phyloP scores from a whole-genome alignment of 2,888 invertebrate species.

The Hemicrepidius hirtus region DNA sequence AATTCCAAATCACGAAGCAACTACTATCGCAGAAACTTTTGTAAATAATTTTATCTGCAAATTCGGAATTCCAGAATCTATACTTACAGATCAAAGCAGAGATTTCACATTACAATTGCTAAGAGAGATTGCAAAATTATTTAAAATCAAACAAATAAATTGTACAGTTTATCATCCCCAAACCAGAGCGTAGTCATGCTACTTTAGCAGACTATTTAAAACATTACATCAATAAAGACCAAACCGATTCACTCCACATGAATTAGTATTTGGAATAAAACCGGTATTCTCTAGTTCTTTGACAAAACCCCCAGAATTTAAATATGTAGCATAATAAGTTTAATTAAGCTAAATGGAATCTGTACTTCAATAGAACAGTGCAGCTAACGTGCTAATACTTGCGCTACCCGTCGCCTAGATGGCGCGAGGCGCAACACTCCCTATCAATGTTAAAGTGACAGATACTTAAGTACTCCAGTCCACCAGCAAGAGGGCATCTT shows the following conservation, averaged over 20 bases:
- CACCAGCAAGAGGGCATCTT: too few relatives aligned
- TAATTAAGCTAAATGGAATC: too few relatives aligned
- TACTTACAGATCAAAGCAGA: constrained; percentile 54
- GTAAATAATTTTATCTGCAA: constrained; percentile 52
- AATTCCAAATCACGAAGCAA: constrained; percentile 62
- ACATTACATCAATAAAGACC: constrained; percentile 59
- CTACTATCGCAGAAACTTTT: constrained; percentile 42
- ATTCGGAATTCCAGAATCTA: constrained; percentile 51
- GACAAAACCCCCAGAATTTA: constrained; percentile 55
- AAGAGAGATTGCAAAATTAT: constrained; percentile 60
- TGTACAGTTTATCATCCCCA: constrained; percentile 63
- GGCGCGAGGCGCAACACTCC: too few relatives aligned
- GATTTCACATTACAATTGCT: constrained; percentile 60
- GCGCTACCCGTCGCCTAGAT: too few relatives aligned
- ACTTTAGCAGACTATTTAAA: too few relatives aligned
- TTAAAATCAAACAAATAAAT: constrained; percentile 62
- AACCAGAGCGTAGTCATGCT: constrained; percentile 59
- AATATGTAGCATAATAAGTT: too few relatives aligned
- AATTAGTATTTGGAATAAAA: too few relatives aligned
- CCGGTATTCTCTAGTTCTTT: constrained; percentile 52
- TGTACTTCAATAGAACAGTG: too few relatives aligned
- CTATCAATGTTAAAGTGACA: too few relatives aligned
- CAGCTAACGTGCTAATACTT: too few relatives aligned
- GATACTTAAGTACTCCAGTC: too few relatives aligned
- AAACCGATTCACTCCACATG: constrained; percentile 53